Percentiles rank a stretch among this genome's conserved stretches.
Evolutionary conservation across 2,888 invertebrate genomes (phyloP).

Genomic region (Acanthosoma haemorrhoidale): DNA sequence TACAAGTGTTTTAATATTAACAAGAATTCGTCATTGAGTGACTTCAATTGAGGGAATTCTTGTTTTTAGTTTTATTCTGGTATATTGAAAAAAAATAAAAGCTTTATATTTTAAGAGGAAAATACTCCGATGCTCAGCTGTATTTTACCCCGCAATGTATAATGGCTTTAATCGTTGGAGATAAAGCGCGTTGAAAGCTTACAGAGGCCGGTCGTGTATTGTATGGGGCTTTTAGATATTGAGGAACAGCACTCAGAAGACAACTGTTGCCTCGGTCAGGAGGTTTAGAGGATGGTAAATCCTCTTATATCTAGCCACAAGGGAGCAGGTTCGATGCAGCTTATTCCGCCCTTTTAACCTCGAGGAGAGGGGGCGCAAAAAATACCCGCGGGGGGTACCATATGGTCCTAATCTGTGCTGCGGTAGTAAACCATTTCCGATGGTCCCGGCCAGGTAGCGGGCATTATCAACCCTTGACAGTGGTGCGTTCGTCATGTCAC

Average conservation of each 20-base stretch:
- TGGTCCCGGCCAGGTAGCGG: not conserved
- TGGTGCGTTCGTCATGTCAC: no score
- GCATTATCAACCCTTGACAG: no score
- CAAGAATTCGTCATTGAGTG: no score
- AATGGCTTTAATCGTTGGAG: not conserved
- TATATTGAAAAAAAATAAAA: no score
- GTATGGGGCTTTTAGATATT: not conserved
- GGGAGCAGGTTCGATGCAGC: not conserved
- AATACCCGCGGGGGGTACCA: not conserved
- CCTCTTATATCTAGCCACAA: not conserved
- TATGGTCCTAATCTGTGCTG: not conserved
- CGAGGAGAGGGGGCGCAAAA: not conserved
- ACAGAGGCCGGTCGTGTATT: not conserved
- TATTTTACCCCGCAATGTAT: not conserved
- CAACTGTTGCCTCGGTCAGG: not conserved
- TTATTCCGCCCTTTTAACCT: conserved; percentile 12
- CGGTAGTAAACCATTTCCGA: not conserved
- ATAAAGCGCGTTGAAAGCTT: not conserved
- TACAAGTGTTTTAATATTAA: no score
- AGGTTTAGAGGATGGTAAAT: not conserved
- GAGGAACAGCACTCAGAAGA: not conserved
- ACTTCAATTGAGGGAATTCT: no score
- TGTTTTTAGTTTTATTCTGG: no score
- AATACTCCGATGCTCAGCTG: no score
- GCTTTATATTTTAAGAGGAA: no score